Evolutionary conservation across 2,113 vertebrate species (phyloP).

Genomic region (Nansenia antarctica): DNA sequence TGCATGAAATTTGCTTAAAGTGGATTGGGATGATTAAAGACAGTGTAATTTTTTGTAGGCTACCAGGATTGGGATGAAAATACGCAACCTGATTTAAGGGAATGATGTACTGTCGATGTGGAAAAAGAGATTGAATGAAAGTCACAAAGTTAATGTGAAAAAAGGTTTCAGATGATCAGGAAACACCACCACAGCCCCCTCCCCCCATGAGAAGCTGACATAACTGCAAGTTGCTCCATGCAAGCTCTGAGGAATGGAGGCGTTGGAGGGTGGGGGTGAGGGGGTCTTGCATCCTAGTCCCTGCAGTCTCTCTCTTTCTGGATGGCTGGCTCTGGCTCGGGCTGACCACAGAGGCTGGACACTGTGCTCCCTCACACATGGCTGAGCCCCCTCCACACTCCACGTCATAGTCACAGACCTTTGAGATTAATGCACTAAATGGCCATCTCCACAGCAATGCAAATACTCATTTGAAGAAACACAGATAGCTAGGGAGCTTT

Average conservation of each 20-base stretch:
- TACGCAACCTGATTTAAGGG: neutral
- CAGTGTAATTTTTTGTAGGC: conserved; percentile 15
- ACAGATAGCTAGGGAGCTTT: neutral
- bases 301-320: conserved; percentile 34
- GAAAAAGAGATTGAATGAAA: neutral
- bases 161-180: neutral
- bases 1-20: conserved; percentile 56
- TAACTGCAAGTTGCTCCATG: conserved; percentile 21
- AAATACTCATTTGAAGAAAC: neutral
- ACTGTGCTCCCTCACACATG: conserved; percentile 56
- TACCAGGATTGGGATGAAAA: conserved; percentile 8
- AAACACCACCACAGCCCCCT: conserved; percentile 5
- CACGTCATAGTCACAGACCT: conserved; percentile 31
- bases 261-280: conserved; percentile 20
- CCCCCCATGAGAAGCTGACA: conserved; percentile 36
- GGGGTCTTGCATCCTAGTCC: conserved; percentile 42
- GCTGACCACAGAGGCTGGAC: conserved; percentile 32
- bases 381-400: conserved; percentile 38
- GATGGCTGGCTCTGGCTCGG: conserved; percentile 40
- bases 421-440: conserved; percentile 30
- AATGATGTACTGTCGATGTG: no score
- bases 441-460: conserved; percentile 17
- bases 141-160: neutral
- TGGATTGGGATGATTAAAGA: conserved; percentile 37
- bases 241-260: conserved; percentile 7